Conservation (phyloP, 1,140 invertebrate species). For the Drosophila erecta region DNA sequence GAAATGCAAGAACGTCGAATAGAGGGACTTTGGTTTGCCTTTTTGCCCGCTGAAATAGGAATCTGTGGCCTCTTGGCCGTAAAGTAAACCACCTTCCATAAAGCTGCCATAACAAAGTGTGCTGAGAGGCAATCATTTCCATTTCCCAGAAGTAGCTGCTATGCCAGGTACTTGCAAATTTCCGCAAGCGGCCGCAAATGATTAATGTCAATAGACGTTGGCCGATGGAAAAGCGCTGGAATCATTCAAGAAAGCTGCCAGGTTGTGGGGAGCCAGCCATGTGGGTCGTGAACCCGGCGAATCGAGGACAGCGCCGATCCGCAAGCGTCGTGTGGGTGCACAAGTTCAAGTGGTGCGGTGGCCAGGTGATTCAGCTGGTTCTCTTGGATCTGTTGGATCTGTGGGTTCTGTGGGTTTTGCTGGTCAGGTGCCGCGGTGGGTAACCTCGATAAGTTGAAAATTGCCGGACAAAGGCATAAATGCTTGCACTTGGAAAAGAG, state of each 20-base stretch:
- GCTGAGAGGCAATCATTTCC: conserved; percentile 50
- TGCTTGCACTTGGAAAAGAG: not conserved
- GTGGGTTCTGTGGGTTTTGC: not conserved
- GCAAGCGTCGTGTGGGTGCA: conserved; percentile 73
- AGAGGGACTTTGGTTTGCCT: conserved; percentile 5
- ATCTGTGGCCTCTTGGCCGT: conserved; percentile 10
- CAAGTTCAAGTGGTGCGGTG: conserved; percentile 61
- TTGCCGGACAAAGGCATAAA: conserved; percentile 27
- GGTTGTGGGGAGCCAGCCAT: conserved; percentile 19
- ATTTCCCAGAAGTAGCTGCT: conserved; percentile 43
- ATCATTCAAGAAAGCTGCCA: conserved; percentile 48
- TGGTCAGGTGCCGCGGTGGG: conserved; percentile 43
- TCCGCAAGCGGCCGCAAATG: conserved; percentile 72
- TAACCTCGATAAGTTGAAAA: conserved; percentile 64
- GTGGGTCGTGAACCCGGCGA: conserved; percentile 72
- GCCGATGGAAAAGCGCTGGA: conserved; percentile 41
- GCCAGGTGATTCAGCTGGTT: conserved; percentile 20
- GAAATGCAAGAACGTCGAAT: not conserved
- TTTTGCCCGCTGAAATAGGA: not conserved
- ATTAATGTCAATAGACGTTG: conserved; percentile 78
- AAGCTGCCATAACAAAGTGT: conserved; percentile 40
- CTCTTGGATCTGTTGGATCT: not conserved
- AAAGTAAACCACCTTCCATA: conserved; percentile 31
- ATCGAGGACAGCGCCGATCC: conserved; percentile 71
- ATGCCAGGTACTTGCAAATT: conserved; percentile 73